Conservation (phyloP, 1,140 invertebrate genomes). For the Sesamia nonagrioides region DNA sequence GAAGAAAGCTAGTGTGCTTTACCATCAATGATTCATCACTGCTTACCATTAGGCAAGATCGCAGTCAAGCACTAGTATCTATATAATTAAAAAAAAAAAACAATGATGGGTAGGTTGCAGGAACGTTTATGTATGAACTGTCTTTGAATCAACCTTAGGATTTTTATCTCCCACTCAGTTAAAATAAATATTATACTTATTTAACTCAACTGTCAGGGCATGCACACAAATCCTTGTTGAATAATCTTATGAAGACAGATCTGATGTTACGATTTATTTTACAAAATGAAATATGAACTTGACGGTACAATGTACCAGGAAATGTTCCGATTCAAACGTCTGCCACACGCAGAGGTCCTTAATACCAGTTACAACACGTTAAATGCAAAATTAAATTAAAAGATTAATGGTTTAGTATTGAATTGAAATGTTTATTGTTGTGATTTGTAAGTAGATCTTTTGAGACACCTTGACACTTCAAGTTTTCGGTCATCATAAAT, state of each 20-base stretch:
- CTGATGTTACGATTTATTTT: background rate
- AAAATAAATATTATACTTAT: slow-evolving; percentile 1
- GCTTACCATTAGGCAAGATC: too few species aligned
- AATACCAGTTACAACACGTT: background rate
- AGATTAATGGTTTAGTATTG: too few species aligned
- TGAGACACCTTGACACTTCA: too few species aligned
- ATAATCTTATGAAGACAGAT: background rate
- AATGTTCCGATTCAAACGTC: background rate
- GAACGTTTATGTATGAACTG: background rate
- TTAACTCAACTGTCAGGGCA: background rate
- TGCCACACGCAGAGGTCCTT: background rate
- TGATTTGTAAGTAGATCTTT: too few species aligned
- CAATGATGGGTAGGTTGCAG: too few species aligned
- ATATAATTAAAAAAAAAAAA: too few species aligned
- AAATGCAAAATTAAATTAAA: background rate
- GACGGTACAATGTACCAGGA: background rate
- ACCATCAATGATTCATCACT: too few species aligned
- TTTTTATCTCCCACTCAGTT: background rate
- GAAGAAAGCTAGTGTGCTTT: too few species aligned
- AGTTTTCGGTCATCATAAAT: too few species aligned
- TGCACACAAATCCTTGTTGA: background rate
- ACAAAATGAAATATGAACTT: background rate
- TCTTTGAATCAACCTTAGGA: background rate
- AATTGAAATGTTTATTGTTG: too few species aligned
- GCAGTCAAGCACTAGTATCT: too few species aligned